Evolutionary conservation across 1,140 invertebrate species (phyloP).

Genomic region (Phymorhynchus buccinoides): DNA sequence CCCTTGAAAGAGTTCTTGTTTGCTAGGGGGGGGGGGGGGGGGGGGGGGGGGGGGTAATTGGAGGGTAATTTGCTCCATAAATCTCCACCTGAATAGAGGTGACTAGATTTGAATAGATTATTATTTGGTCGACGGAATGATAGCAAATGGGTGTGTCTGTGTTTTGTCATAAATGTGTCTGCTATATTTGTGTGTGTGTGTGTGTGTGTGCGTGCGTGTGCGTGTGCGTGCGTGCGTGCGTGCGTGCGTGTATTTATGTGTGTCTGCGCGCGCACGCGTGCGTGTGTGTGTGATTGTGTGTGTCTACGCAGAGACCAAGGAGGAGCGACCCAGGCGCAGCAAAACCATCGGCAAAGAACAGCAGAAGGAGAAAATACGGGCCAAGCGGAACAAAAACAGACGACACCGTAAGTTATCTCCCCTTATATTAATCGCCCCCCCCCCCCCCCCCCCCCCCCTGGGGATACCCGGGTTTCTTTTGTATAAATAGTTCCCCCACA

Average conservation of each 20-base stretch:
- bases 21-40: neutral
- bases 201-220: neutral
- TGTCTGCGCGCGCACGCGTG: no score
- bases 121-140: no score
- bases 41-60: neutral
- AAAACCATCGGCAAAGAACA: conserved; percentile 13
- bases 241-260: neutral
- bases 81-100: no score
- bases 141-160: no score
- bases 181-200: neutral
- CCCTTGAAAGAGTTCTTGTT: neutral
- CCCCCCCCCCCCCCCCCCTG: no score
- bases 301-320: conserved; percentile 22
- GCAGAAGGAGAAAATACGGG: neutral
- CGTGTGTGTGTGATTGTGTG: conserved; percentile 17
- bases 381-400: neutral
- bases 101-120: no score
- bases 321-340: conserved; percentile 29
- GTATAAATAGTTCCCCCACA: no score
- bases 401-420: conserved; percentile 7
- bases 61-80: neutral
- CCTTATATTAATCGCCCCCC: neutral
- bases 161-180: no score
- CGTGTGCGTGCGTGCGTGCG: neutral
- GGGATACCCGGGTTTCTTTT: no score